Base-by-base conservation (phyloP, 2,797 vertebrate species). In the Helarctos malayanus region DNA sequence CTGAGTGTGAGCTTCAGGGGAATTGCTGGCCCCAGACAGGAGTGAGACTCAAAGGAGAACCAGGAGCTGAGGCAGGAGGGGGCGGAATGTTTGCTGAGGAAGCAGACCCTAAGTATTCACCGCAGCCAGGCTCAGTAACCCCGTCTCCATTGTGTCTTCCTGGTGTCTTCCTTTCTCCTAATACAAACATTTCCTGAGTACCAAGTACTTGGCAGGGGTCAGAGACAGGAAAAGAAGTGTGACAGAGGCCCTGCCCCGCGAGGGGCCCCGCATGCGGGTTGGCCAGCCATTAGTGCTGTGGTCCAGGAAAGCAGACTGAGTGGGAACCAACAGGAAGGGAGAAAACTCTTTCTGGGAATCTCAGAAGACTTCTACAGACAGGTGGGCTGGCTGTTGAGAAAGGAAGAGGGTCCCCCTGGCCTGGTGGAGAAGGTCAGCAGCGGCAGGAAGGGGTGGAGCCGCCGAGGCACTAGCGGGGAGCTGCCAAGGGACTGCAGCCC, bases 401-500 rank as follows among this genome's bases (percentile, higher is more conserved):
- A 25, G 2, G 15, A 59, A 61, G 21, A 27, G 21, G 52, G 23
- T 9, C 12, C 9, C 15, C 12, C 19, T 27, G 63, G 71, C 29
- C 25, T 38, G 41, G 71, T 18, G 19, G 52, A 52, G 76, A 52
- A 18, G n/a, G 41, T 18, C 14, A 27, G n/a, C 2, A 13, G 18
- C 0, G 1, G 49, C 25, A 7, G 18, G 81, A n/a, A 56, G 71
- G n/a, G 49, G 9, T 10, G 1, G 5, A 0, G 32, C 38, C 47
- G 16, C 49, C 16, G 15, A n/a, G 12, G 21, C 21, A 18, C 15
- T 11, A 4, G 3, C 5, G 73, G 11, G n/a, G 16, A 76, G n/a
- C 25, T n/a, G 6, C 13, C 4, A 1, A 9, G 23, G 25, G 41
- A 3, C 3, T 1, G 23, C 68, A 45, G 35, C 0, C 1, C 47